Evolutionary conservation across 2,113 vertebrate genomes (phyloP), one percentile per base, ranked within the genome.

Genomic region (Hylia prasina): DNA sequence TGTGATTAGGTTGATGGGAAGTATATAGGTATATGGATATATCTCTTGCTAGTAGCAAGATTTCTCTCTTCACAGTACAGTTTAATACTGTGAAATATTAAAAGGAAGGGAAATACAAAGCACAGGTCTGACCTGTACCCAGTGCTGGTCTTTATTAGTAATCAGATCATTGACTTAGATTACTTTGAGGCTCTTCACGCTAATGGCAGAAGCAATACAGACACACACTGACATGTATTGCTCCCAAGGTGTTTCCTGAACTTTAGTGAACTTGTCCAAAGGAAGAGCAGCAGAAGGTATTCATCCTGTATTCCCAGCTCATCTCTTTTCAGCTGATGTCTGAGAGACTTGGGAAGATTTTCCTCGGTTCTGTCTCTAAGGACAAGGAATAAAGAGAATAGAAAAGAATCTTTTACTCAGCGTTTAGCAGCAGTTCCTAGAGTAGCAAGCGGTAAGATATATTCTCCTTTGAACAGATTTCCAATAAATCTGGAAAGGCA

Each of bases 401-500:
- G 71, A 94, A 95, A 37, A 82, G 39, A 95, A 82, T 69, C 82
- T 83, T 88, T 95, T 69, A 89, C 84, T 96, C 81, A 83, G 68
- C 10, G 1, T 89, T 96, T 95, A 94, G 51, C 64, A 95, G 68
- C 82, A 47, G 31, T 88, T 95, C 89, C 39, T 94, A 45, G 24
- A 94, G 87, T 50, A 37, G 81, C 79, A 61, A 35, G 15, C 2
- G 1, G 44, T 57, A 60, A 77, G 68, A 76, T 95, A 79, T 86
- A 93, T 54, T 94, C 70, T 90, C 77, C 58, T 94, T 87, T 96
- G 87, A 96, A 89, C 50, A 78, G 44, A 33, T 97, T 97, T 97
- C 66, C 60, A 95, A 96, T 96, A 96, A 96, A 96, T 94, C 92
- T 97, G 93, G 90, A 94, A 85, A 94, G 69, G 93, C 86, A 80